These are phyloP conservation scores for Edolisoma coerulescens DNA, from an alignment of 2,113 vertebrate genomes.

Conservation along the genomic window DNA sequence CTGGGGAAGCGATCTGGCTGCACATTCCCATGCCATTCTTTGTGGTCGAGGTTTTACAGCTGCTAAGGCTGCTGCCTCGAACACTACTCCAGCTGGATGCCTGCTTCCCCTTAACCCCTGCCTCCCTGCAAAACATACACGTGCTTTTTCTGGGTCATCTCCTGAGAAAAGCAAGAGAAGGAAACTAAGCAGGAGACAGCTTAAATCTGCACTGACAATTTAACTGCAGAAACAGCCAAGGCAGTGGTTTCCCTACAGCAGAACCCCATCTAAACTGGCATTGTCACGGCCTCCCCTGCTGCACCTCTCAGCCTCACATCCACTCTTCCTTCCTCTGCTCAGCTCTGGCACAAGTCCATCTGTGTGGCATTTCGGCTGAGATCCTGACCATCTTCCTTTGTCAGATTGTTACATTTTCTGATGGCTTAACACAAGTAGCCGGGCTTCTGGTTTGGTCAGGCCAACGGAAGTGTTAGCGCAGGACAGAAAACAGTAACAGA, in stretches of 20 bases:
- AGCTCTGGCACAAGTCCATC: background rate
- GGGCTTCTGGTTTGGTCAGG: background rate
- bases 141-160: background rate
- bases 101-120: background rate
- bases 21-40: constrained; percentile 1
- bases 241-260: background rate
- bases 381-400: background rate
- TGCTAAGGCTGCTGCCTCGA: background rate
- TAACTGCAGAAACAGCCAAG: background rate
- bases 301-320: background rate
- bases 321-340: background rate
- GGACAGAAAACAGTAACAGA: background rate
- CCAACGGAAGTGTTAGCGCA: background rate
- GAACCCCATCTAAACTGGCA: background rate
- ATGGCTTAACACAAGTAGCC: background rate
- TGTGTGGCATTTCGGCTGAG: background rate
- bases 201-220: background rate
- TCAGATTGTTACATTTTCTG: background rate
- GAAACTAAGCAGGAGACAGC: background rate
- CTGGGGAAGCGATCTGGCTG: background rate
- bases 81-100: background rate
- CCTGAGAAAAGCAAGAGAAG: background rate
- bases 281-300: background rate
- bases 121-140: background rate
- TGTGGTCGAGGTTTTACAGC: background rate